phyloP scores from a whole-genome alignment of 2,888 invertebrate species.

The Erebia palarica region DNA sequence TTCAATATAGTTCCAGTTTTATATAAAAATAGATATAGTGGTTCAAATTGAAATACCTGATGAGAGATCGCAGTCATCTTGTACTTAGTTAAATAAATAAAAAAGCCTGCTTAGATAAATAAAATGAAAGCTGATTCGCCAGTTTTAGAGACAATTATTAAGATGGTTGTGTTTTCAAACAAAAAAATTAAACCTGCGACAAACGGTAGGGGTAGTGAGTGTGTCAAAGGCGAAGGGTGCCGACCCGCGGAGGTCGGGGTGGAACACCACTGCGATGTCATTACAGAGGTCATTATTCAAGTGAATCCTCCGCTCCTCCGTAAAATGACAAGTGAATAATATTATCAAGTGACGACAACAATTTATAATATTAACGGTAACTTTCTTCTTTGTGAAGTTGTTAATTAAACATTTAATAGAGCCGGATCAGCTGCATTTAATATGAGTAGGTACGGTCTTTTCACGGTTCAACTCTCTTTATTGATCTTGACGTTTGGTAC shows the following conservation, averaged over 20 bases:
- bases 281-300: slow-evolving; percentile 10
- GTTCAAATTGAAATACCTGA: no score
- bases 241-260: not conserved
- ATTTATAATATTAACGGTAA: not conserved
- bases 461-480: no score
- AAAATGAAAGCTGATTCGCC: not conserved
- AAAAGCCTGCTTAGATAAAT: not conserved
- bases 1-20: no score
- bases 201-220: not conserved
- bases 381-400: not conserved
- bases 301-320: not conserved
- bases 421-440: no score
- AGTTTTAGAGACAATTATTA: not conserved
- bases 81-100: no score
- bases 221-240: slow-evolving; percentile 16
- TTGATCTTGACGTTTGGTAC: no score
- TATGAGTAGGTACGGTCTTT: no score
- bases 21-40: no score
- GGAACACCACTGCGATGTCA: not conserved
- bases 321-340: not conserved
- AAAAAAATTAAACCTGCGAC: not conserved
- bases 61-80: no score
- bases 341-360: slow-evolving; percentile 6
- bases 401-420: no score
- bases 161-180: no score